Percentiles rank a stretch among this genome's conserved stretches.
Conservation (phyloP, 2,888 invertebrate species). For the Sminthurinus aureus region DNA sequence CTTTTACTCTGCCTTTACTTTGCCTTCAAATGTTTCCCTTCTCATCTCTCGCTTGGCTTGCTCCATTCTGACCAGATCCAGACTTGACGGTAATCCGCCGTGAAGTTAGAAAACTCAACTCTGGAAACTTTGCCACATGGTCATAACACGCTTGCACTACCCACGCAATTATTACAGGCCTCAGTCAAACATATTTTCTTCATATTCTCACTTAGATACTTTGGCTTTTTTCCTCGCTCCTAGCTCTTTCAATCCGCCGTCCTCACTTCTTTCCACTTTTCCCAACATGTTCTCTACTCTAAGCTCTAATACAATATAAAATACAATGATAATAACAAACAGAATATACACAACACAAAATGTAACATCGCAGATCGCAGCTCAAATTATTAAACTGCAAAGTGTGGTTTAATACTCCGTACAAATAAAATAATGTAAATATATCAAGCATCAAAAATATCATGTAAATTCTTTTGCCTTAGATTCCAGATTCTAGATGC, state of each 20-base stretch:
- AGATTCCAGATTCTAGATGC: no score
- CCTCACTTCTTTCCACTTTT: no score
- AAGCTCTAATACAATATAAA: background rate
- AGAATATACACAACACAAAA: no score
- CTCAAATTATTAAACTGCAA: no score
- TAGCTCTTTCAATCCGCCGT: slow-evolving; percentile 8
- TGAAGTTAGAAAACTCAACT: slow-evolving; percentile 60
- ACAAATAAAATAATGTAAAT: no score
- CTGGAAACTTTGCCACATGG: slow-evolving; percentile 57
- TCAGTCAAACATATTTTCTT: slow-evolving; percentile 38
- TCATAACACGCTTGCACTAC: slow-evolving; percentile 45
- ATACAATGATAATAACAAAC: background rate
- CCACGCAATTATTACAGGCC: slow-evolving; percentile 31
- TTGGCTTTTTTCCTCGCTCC: background rate
- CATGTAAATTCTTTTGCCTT: no score
- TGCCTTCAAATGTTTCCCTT: slow-evolving; percentile 50
- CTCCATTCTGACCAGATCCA: slow-evolving; percentile 60
- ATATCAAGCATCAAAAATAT: no score
- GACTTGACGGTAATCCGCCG: slow-evolving; percentile 60
- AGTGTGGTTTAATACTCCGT: no score
- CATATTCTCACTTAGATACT: slow-evolving; percentile 11
- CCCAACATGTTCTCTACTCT: background rate
- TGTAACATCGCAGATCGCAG: no score
- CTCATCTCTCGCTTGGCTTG: slow-evolving; percentile 60
- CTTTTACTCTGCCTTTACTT: slow-evolving; percentile 16